phyloP scores from a whole-genome alignment of 2,113 vertebrate species.

The Collichthys lucidus region DNA sequence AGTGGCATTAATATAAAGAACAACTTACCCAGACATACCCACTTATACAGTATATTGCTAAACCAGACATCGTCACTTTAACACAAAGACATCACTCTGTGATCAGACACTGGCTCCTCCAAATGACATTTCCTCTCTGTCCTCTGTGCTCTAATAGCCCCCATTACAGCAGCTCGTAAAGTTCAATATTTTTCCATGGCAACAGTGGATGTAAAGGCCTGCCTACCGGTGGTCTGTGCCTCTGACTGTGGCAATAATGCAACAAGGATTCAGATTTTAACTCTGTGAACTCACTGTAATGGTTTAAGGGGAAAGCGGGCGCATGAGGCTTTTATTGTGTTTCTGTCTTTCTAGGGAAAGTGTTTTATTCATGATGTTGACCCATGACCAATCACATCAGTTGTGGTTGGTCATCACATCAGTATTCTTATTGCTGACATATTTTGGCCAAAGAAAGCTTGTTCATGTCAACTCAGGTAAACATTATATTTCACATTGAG shows the following conservation, averaged over 20 bases:
- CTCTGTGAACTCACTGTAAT: background rate
- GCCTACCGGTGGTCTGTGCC: slow-evolving; percentile 11
- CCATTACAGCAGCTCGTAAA: slow-evolving; percentile 13
- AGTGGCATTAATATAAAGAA: background rate
- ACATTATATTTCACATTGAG: background rate
- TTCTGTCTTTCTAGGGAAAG: background rate
- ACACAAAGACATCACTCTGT: slow-evolving; percentile 8
- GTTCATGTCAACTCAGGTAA: slow-evolving; percentile 3
- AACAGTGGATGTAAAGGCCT: slow-evolving; percentile 34
- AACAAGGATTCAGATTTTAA: slow-evolving; percentile 1
- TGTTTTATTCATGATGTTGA: slow-evolving; percentile 20
- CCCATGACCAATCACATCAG: background rate
- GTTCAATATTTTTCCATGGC: slow-evolving; percentile 41
- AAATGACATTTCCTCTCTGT: slow-evolving; percentile 7
- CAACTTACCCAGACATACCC: no score
- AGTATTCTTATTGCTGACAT: background rate
- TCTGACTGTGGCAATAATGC: slow-evolving; percentile 12
- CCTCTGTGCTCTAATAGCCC: background rate
- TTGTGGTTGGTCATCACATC: background rate
- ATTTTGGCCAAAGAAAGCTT: background rate
- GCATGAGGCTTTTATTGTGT: background rate
- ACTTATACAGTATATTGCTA: background rate
- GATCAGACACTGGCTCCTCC: slow-evolving; percentile 16
- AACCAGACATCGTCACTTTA: background rate
- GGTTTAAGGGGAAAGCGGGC: background rate